Evolutionary conservation across 1,140 invertebrate species (phyloP).

Genomic region (Apis florea): DNA sequence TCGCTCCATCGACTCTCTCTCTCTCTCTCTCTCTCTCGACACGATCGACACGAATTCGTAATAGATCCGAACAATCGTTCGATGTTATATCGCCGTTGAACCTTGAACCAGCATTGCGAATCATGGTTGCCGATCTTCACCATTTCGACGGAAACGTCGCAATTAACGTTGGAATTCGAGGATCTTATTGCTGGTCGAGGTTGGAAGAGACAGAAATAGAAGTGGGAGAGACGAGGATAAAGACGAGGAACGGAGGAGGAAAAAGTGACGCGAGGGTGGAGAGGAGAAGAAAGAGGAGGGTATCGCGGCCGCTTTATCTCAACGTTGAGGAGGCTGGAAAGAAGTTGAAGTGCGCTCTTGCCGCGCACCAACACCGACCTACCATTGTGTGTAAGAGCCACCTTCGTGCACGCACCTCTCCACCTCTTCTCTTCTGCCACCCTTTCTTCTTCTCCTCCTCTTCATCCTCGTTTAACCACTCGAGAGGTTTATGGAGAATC

Average conservation of each 20-base stretch:
- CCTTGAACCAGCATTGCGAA: too few relatives aligned
- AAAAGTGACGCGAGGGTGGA: constrained; percentile 60
- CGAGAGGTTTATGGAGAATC: constrained; percentile 51
- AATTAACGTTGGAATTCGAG: not conserved
- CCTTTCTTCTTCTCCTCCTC: constrained; percentile 21
- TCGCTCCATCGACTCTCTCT: too few relatives aligned
- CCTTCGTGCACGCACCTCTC: constrained; percentile 59
- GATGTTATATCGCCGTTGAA: too few relatives aligned
- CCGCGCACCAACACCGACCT: constrained; percentile 49
- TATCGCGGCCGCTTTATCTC: constrained; percentile 74
- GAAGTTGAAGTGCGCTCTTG: constrained; percentile 61
- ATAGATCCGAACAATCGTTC: too few relatives aligned
- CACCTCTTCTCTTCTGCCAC: not conserved
- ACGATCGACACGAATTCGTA: too few relatives aligned
- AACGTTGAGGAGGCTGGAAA: constrained; percentile 59
- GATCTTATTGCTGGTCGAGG: too few relatives aligned
- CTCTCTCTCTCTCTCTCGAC: too few relatives aligned
- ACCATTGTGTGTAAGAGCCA: constrained; percentile 62
- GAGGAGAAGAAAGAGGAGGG: constrained; percentile 51
- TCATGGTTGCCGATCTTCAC: too few relatives aligned
- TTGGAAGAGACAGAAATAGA: not conserved
- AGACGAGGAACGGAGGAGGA: constrained; percentile 10
- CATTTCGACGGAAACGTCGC: not conserved
- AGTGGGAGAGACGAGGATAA: constrained; percentile 25
- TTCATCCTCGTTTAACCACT: constrained; percentile 39